Base-by-base conservation (phyloP, 2,797 vertebrate genomes). In the Echeneis naucrates region DNA sequence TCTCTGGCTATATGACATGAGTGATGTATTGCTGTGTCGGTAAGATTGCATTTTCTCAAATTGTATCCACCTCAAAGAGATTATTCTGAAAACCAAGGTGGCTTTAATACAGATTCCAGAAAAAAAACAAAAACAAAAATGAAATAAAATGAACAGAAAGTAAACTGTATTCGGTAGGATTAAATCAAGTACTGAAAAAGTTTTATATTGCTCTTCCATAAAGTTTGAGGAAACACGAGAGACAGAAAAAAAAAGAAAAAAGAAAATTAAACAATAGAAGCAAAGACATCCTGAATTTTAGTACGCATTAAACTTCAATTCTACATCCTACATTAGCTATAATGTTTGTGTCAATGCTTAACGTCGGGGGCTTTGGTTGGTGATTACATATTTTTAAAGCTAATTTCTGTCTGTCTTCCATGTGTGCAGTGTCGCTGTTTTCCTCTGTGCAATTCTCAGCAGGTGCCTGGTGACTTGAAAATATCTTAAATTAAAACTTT, bases 11-110 rank as follows among this genome's bases (percentile, higher is more conserved):
- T 30, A 56, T 51, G 78, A 85, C 71, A 80, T 45, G 0, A 24
- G 52, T 65, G 69, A 80, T 81, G 68, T 70, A n/a, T 73, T 78
- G 77, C 63, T 32, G 61, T 51, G 65, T 50, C 68, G 70, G 70
- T 53, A 58, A 70, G 72, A 77, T 77, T 82, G 77, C 53, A 48
- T 70, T 67, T 68, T 52, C 54, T 68, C 24, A 58, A 16, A n/a
- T 53, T 59, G 33, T 48, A 61, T 30, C 54, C 59, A 57, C 37
- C 33, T 80, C 45, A 74, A 64, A 80, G 26, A 48, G n/a, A 23
- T 9, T 1, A 19, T 17, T 32, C 35, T 33, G 45, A 65, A 57
- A 59, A 21, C 73, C 60, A n/a, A 45, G 50, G 45, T 32, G 51
- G 44, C 61, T 45, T 5, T 3, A 30, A 52, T 44, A 45, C 56